Conservation (phyloP, 2,113 vertebrate species). For the Micronycteris hirsuta region DNA sequence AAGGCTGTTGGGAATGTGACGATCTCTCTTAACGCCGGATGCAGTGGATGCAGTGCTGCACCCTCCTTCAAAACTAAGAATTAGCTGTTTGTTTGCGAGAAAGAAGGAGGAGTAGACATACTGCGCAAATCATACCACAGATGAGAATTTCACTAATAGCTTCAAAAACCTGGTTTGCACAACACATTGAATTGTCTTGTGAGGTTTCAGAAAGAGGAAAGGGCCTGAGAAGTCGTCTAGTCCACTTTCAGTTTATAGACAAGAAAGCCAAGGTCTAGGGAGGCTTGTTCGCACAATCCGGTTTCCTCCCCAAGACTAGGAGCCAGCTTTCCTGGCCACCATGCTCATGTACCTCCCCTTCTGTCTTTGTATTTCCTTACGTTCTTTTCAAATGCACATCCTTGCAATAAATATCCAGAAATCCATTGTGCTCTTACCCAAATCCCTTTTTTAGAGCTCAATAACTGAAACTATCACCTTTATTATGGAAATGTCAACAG, state of each 20-base stretch:
- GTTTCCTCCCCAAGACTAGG: not conserved
- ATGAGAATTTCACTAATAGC: not conserved
- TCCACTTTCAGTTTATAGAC: not conserved
- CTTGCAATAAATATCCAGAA: slow-evolving; percentile 39
- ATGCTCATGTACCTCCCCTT: not conserved
- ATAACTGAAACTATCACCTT: slow-evolving; percentile 41
- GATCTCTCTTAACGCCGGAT: not conserved
- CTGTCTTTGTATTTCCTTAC: slow-evolving; percentile 15
- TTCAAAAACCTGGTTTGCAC: not conserved
- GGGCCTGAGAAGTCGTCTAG: not conserved
- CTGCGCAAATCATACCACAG: not conserved
- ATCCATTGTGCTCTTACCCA: not conserved
- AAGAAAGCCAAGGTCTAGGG: not conserved
- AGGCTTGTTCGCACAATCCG: not conserved
- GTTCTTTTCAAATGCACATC: slow-evolving; percentile 2
- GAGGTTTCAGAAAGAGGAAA: not conserved
- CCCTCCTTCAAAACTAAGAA: not conserved
- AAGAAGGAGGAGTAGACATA: not conserved
- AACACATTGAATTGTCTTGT: not conserved
- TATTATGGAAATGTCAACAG: slow-evolving; percentile 57
- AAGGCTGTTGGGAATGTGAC: not conserved
- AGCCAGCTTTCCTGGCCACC: not conserved
- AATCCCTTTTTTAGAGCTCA: slow-evolving; percentile 23
- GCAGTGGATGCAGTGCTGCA: not conserved
- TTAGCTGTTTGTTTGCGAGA: not conserved